Base-by-base conservation (phyloP, 37 sponge, comb jelly and placozoan species). In the Hormiphora californensis region DNA sequence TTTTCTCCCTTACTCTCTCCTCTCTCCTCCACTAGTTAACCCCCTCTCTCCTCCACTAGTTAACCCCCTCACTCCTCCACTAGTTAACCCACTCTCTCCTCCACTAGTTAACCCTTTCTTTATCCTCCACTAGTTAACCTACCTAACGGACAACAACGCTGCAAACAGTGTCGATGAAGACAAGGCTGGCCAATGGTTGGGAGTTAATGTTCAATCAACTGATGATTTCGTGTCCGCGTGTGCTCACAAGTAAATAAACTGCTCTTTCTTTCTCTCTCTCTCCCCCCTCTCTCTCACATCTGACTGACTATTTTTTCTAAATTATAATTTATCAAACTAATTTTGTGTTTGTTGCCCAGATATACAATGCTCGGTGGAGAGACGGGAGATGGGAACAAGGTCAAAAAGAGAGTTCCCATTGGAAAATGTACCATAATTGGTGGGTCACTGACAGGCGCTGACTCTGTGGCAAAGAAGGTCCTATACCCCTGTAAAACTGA, bases 371-470 rank as follows among this genome's bases (percentile, higher is more conserved):
- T n/a, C n/a, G 19, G 3, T 19, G 25, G 59, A 30, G 19, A 57
- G 28, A 57, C 59, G 7, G 5, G 11, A 30, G 81, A 27, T n/a
- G 43, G 43, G 4, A 39, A 65, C 68, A 41, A 73, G 44, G 59
- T 23, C 25, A 12, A 57, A 30, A 12, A n/a, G 19, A 73, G 81
- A 28, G 25, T 33, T 5, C 81, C 81, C 0, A 73, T 73, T 0
- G 81, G 81, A 0, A 39, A 73, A 46, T 73, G 81, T 21, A 73
- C 81, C 21, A 46, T 73, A 0, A 73, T 73, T 15, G 81, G 81
- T 4, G 27, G 46, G 23, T 39, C 81, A 4, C n/a, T 73, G 41
- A 23, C 0, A 1, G 81, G 44, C 0, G 21, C 27, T 9, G 81
- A 41, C 43, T 5, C 12, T 43, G 81, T 73, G 0, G 36, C 40